Evolutionary conservation across 2,797 vertebrate species (phyloP).

Genomic region (Gymnodraco acuticeps): DNA sequence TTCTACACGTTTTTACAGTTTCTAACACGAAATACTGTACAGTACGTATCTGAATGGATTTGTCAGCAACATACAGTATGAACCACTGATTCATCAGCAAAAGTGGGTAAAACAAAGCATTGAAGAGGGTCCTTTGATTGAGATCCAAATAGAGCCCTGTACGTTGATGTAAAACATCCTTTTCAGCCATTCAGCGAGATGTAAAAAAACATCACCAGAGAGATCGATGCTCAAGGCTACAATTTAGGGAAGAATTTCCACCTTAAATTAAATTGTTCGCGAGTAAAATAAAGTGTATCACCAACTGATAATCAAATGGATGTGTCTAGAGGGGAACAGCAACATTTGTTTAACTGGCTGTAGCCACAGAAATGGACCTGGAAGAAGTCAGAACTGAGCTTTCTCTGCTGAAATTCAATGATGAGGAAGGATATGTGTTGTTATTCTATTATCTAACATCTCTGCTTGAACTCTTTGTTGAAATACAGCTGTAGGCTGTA

Average conservation of each 20-base stretch:
- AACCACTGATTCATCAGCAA: too few relatives aligned
- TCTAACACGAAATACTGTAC: not conserved
- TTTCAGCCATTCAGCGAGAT: too few relatives aligned
- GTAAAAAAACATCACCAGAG: too few relatives aligned
- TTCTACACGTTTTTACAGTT: not conserved
- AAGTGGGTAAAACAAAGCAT: not conserved
- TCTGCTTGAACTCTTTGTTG: too few relatives aligned
- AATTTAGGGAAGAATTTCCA: too few relatives aligned
- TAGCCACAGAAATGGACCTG: not conserved
- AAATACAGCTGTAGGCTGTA: too few relatives aligned
- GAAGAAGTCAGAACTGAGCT: not conserved
- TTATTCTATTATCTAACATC: not conserved
- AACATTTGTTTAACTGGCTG: not conserved
- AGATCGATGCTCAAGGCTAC: too few relatives aligned
- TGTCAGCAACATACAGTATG: not conserved
- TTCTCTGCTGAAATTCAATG: not conserved
- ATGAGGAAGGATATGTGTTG: not conserved
- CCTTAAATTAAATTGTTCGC: too few relatives aligned
- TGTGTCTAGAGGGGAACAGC: not conserved
- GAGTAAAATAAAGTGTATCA: too few relatives aligned
- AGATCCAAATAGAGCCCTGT: not conserved
- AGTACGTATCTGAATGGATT: not conserved
- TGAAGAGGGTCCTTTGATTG: not conserved
- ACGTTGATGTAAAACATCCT: too few relatives aligned
- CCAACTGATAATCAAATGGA: not conserved